Percentiles rank a stretch among this genome's conserved stretches.
Evolutionary conservation across 2,888 invertebrate genomes (phyloP).

Genomic region (Synergus itoensis): DNA sequence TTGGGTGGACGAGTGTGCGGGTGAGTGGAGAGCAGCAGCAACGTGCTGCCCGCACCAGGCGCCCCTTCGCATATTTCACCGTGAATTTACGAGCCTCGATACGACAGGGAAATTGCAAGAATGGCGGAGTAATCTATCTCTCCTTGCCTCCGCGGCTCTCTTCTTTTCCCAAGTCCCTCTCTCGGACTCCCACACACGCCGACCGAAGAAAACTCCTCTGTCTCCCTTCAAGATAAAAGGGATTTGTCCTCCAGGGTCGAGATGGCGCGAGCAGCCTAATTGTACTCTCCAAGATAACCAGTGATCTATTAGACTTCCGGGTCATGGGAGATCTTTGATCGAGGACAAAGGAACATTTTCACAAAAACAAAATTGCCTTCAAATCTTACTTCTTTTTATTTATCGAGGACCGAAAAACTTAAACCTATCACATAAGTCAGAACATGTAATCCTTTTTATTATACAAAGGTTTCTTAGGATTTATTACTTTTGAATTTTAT

Average conservation of each 20-base stretch:
- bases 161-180: constrained; percentile 67
- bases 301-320: constrained; percentile 61
- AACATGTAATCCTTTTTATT: constrained; percentile 2
- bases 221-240: constrained; percentile 69
- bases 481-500: not conserved
- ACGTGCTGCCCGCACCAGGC: constrained; percentile 78
- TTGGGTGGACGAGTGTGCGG: constrained; percentile 67
- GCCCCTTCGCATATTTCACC: constrained; percentile 87
- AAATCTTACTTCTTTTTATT: constrained; percentile 9
- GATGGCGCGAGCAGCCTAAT: constrained; percentile 70
- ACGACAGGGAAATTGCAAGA: constrained; percentile 96
- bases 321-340: constrained; percentile 40
- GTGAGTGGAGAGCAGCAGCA: constrained; percentile 72
- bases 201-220: constrained; percentile 58
- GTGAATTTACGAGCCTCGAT: constrained; percentile 92
- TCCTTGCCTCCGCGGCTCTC: constrained; percentile 76
- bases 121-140: constrained; percentile 94
- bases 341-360: constrained; percentile 39
- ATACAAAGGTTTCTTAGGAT: not conserved
- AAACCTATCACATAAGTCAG: not conserved
- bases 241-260: constrained; percentile 72
- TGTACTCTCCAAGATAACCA: constrained; percentile 73
- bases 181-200: constrained; percentile 63
- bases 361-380: constrained; percentile 29
- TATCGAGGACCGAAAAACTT: not conserved